A percentile compares a stretch with the other conserved stretches of the same genome.
These are phyloP conservation scores for Metridium senile DNA, from an alignment of 92 coral and sea anemone genomes.

Conservation along the genomic window DNA sequence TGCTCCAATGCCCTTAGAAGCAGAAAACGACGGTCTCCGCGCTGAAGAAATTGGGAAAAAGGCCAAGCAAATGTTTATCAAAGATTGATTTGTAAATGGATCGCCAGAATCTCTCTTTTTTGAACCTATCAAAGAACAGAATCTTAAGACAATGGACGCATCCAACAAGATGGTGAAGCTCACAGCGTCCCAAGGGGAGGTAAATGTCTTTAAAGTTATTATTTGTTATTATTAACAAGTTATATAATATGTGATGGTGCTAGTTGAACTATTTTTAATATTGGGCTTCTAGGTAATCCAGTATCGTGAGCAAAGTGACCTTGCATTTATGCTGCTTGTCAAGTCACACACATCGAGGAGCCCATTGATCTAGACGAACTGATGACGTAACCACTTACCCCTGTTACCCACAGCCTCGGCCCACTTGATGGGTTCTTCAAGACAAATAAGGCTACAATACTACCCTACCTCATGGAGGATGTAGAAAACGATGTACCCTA, in stretches of 20 bases:
- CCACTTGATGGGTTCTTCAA: conserved; percentile 57
- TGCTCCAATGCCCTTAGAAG: conserved; percentile 48
- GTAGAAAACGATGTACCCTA: conserved; percentile 24
- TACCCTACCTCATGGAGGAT: conserved; percentile 49
- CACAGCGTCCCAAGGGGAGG: conserved; percentile 69
- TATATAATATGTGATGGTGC: conserved; percentile 7
- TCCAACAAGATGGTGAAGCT: conserved; percentile 49
- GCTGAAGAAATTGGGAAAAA: conserved; percentile 40
- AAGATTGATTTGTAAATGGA: conserved; percentile 38
- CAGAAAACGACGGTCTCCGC: conserved; percentile 32
- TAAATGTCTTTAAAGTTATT: no score
- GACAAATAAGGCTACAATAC: conserved; percentile 67
- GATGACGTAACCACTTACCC: conserved; percentile 60
- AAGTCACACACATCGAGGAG: conserved; percentile 55
- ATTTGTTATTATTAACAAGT: conserved; percentile 16
- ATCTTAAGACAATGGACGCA: conserved; percentile 54
- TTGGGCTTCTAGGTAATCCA: conserved; percentile 39
- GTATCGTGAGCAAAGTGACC: conserved; percentile 59
- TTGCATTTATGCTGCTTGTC: no score
- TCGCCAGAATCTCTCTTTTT: conserved; percentile 51
- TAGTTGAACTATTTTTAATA: conserved; percentile 12
- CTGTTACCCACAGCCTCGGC: conserved; percentile 69
- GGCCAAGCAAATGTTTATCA: conserved; percentile 51
- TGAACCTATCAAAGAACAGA: conserved; percentile 49
- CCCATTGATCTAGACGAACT: conserved; percentile 51